Percentiles rank a stretch among this genome's conserved stretches.
These are phyloP conservation scores for Brachionus paranguensis DNA, from an alignment of 1,140 invertebrate species.

Conservation along the genomic window DNA sequence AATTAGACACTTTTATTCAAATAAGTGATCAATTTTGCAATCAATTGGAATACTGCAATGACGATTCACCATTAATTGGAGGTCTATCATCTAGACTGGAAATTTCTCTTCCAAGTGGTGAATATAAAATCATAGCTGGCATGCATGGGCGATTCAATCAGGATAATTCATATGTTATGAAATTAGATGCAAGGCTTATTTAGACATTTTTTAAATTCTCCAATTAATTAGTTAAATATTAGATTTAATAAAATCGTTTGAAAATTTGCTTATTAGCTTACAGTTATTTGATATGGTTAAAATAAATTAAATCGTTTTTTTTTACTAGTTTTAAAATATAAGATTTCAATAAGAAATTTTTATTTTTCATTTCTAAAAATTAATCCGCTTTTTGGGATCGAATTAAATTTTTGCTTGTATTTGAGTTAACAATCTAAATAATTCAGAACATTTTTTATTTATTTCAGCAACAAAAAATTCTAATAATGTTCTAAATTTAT, in stretches of 20 bases:
- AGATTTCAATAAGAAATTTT: not conserved
- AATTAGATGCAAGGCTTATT: not conserved
- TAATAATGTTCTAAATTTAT: too few relatives aligned
- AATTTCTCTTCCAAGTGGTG: not conserved
- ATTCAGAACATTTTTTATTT: too few relatives aligned
- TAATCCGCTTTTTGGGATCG: too few relatives aligned
- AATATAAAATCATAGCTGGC: not conserved
- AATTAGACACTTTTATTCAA: slow-evolving; percentile 8
- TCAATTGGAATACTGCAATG: not conserved
- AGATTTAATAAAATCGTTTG: not conserved
- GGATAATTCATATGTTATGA: not conserved
- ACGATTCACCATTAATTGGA: not conserved
- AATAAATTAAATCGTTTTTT: not conserved
- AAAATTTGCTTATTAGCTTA: not conserved
- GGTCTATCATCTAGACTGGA: not conserved
- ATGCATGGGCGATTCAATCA: not conserved
- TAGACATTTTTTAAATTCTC: not conserved
- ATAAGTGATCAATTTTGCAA: not conserved
- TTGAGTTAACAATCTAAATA: too few relatives aligned
- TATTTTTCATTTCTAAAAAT: too few relatives aligned
- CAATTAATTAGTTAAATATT: not conserved
- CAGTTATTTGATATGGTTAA: not conserved
- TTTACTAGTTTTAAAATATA: not conserved
- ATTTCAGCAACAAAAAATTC: too few relatives aligned
- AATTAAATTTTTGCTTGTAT: too few relatives aligned